These are phyloP conservation scores for Watsonalla binaria DNA, from an alignment of 2,888 invertebrate species.

Conservation along the genomic window DNA sequence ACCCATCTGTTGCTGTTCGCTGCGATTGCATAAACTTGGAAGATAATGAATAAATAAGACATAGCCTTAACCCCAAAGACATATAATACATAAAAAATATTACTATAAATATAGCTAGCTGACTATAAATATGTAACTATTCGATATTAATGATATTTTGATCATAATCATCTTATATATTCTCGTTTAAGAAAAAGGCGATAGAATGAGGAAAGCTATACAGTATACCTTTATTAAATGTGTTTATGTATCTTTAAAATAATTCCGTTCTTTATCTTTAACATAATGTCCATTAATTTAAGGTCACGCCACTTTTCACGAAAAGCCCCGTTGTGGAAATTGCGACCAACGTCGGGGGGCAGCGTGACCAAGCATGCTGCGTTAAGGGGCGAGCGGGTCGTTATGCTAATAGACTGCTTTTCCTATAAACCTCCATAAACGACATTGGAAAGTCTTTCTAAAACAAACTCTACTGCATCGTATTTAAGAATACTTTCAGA, in stretches of 20 bases:
- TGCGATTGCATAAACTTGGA: too few relatives aligned
- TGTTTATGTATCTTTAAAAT: background rate
- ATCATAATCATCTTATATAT: too few relatives aligned
- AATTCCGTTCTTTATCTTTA: conserved; percentile 1
- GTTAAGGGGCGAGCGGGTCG: conserved; percentile 74
- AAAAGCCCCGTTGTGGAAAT: conserved; percentile 66
- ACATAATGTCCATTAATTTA: conserved; percentile 29
- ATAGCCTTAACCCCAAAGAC: too few relatives aligned
- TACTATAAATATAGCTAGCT: too few relatives aligned
- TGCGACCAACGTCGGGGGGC: conserved; percentile 69
- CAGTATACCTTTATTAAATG: too few relatives aligned
- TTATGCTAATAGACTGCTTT: conserved; percentile 66
- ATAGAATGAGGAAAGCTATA: too few relatives aligned
- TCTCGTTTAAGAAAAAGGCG: too few relatives aligned
- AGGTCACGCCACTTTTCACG: conserved; percentile 56
- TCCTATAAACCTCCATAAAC: conserved; percentile 20
- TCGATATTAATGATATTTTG: too few relatives aligned
- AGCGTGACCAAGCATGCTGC: conserved; percentile 77
- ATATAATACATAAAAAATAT: too few relatives aligned
- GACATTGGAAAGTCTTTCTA: conserved; percentile 3
- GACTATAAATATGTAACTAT: too few relatives aligned
- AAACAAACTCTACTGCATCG: conserved; percentile 15
- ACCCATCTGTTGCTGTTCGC: too few relatives aligned
- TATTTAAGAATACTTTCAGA: conserved; percentile 4
- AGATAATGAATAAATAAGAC: too few relatives aligned